These are phyloP conservation scores for Spizaetus ornatus DNA, from an alignment of 2,113 vertebrate species.

Conservation along the genomic window DNA sequence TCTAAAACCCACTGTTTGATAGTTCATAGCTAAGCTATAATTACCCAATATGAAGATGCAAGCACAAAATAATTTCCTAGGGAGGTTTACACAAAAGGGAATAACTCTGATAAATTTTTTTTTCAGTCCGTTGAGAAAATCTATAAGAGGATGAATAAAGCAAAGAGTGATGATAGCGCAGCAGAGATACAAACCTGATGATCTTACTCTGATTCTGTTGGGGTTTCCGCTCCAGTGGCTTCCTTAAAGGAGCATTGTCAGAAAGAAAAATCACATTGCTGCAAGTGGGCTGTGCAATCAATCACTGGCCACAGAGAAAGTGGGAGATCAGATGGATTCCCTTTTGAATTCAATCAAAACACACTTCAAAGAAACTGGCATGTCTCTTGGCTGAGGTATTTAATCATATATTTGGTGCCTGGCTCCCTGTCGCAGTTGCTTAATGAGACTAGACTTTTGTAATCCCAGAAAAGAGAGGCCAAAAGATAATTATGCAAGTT, in stretches of 20 bases:
- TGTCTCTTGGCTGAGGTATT: neutral
- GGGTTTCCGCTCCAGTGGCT: neutral
- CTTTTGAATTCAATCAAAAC: conserved; percentile 30
- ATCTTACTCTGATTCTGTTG: neutral
- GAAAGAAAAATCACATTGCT: conserved; percentile 40
- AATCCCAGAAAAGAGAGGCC: neutral
- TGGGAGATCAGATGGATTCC: neutral
- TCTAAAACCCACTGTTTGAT: neutral
- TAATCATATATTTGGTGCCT: neutral
- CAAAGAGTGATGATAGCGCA: neutral
- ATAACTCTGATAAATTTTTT: neutral
- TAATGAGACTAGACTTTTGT: neutral
- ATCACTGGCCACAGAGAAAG: neutral
- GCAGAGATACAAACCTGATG: neutral
- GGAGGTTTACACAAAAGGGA: neutral
- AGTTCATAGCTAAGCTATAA: neutral
- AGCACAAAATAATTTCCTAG: neutral
- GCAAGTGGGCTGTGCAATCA: neutral
- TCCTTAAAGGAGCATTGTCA: conserved; percentile 22
- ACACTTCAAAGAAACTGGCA: neutral
- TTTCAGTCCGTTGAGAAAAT: neutral
- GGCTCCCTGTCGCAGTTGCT: neutral
- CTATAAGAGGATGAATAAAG: neutral
- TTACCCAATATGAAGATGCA: neutral
- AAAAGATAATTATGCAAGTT: neutral